Conservation (phyloP, 2,888 invertebrate species). For the Belgica antarctica region DNA sequence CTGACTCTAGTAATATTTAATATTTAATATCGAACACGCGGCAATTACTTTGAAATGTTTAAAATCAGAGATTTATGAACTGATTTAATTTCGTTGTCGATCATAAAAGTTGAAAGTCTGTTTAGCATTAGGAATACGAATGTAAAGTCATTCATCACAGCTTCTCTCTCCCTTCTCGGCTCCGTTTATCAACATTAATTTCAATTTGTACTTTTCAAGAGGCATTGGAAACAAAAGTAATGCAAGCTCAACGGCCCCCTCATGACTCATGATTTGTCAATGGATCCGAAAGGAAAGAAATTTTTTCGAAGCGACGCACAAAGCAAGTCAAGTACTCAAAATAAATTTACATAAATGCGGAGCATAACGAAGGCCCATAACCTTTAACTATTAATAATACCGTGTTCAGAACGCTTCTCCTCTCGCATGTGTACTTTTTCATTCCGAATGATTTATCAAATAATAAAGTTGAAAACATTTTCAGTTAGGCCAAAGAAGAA, state of each 20-base stretch:
- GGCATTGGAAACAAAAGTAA: background rate
- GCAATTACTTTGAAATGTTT: constrained; percentile 10
- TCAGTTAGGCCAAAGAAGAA: background rate
- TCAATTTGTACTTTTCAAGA: background rate
- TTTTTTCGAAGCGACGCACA: background rate
- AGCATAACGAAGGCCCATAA: background rate
- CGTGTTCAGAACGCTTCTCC: background rate
- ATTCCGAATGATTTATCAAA: constrained; percentile 23
- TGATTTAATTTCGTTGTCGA: background rate
- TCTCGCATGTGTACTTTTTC: background rate
- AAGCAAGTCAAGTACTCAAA: constrained; percentile 16
- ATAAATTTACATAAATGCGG: background rate
- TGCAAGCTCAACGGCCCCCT: constrained; percentile 14
- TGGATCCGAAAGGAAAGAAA: background rate
- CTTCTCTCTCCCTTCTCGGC: background rate
- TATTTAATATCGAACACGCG: background rate
- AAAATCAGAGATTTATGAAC: constrained; percentile 3
- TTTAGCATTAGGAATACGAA: too few relatives aligned
- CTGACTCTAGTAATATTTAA: too few relatives aligned
- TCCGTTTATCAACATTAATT: background rate
- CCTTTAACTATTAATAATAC: constrained; percentile 9
- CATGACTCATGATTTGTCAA: constrained; percentile 18
- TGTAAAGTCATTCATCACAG: background rate
- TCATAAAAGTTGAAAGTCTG: background rate
- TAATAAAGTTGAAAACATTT: background rate